Conservation (phyloP, 2,797 vertebrate genomes). For the Phoebastria nigripes region DNA sequence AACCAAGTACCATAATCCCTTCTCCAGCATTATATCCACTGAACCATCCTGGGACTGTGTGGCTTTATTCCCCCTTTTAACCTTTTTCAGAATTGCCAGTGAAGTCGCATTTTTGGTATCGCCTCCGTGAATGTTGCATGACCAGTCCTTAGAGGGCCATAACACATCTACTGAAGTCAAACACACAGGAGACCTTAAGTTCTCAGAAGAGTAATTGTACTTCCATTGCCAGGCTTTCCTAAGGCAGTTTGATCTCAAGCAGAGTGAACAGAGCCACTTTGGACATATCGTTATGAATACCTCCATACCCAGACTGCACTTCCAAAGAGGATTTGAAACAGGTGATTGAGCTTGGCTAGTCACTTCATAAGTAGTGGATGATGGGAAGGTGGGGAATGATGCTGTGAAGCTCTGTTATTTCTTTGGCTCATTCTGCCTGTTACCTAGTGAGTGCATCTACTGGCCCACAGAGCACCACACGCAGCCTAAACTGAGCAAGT, state of each 20-base stretch:
- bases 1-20: not conserved
- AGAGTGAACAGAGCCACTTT: not conserved
- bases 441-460: not conserved
- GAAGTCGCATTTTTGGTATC: rapidly evolving
- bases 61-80: not conserved
- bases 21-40: not conserved
- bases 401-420: not conserved
- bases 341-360: not conserved
- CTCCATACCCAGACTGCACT: not conserved
- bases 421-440: not conserved
- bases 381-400: not conserved
- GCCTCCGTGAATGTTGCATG: not conserved
- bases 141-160: not conserved
- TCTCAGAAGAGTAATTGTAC: not conserved
- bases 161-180: not conserved
- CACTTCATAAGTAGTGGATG: not conserved
- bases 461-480: not conserved
- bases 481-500: not conserved
- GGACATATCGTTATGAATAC: not conserved
- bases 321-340: not conserved
- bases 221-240: not conserved
- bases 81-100: not conserved
- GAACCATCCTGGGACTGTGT: not conserved
- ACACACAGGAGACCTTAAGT: not conserved
- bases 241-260: not conserved